Conservation (phyloP, 92 coral and sea anemone species). For the Anthopleura xanthogrammica region DNA sequence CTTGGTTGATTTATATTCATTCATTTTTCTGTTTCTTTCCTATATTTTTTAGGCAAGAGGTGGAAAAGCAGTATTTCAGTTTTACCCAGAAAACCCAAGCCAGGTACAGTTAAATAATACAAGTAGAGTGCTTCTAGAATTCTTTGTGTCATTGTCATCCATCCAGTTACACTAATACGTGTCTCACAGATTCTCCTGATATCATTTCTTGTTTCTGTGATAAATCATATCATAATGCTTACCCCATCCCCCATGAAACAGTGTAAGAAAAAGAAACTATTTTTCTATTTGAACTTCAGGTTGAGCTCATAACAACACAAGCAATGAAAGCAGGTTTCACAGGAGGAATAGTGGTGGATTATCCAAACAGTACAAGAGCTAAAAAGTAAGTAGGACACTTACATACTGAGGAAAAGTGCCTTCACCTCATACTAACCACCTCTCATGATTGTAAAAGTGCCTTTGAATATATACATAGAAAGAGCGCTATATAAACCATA, state of each 20-base stretch:
- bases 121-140: background rate
- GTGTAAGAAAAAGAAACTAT: no score
- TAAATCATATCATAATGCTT: no score
- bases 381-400: conserved; percentile 63
- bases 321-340: conserved; percentile 99
- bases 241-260: background rate
- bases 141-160: no score
- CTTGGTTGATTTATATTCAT: background rate
- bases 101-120: conserved; percentile 44
- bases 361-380: conserved; percentile 95
- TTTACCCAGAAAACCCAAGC: conserved; percentile 90
- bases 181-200: no score
- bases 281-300: conserved; percentile 29
- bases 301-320: conserved; percentile 86
- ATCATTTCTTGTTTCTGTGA: no score
- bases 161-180: no score
- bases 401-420: no score
- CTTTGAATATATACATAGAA: no score
- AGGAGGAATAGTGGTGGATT: conserved; percentile 94
- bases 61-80: conserved; percentile 94
- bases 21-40: background rate
- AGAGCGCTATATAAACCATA: no score
- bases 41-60: conserved; percentile 62
- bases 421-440: no score
- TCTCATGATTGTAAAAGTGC: no score